These are phyloP conservation scores for Psittacus erithacus DNA, from an alignment of 2,113 vertebrate genomes.

Conservation along the genomic window DNA sequence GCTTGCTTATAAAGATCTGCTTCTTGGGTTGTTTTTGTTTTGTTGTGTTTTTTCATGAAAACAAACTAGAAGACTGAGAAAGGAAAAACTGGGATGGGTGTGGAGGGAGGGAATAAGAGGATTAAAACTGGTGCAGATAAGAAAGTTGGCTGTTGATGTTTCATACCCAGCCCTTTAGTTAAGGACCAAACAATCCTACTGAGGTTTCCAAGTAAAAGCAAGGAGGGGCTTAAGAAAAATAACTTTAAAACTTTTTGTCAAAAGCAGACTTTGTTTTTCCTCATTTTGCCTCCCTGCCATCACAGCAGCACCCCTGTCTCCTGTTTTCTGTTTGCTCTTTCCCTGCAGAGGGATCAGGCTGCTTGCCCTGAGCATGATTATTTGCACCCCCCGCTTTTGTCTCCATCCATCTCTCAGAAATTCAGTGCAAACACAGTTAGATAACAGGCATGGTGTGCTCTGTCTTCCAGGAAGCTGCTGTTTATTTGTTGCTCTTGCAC, in stretches of 20 bases:
- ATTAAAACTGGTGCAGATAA: neutral
- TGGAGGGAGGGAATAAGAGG: neutral
- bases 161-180: neutral
- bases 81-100: neutral
- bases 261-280: neutral
- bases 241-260: neutral
- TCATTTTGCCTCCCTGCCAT: neutral
- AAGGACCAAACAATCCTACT: neutral
- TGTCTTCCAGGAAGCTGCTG: neutral
- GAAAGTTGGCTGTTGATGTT: neutral
- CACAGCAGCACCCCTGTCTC: neutral
- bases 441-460: neutral
- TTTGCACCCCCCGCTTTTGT: neutral
- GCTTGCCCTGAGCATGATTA: neutral
- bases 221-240: neutral
- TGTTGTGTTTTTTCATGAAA: neutral
- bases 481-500: neutral
- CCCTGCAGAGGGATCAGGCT: neutral
- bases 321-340: neutral
- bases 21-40: neutral
- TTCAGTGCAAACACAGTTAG: neutral
- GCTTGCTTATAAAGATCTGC: neutral
- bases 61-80: neutral
- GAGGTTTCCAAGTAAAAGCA: neutral
- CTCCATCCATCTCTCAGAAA: neutral